Evolutionary conservation across 2,797 vertebrate species (phyloP).

Genomic region (Aselliscus stoliczkanus): DNA sequence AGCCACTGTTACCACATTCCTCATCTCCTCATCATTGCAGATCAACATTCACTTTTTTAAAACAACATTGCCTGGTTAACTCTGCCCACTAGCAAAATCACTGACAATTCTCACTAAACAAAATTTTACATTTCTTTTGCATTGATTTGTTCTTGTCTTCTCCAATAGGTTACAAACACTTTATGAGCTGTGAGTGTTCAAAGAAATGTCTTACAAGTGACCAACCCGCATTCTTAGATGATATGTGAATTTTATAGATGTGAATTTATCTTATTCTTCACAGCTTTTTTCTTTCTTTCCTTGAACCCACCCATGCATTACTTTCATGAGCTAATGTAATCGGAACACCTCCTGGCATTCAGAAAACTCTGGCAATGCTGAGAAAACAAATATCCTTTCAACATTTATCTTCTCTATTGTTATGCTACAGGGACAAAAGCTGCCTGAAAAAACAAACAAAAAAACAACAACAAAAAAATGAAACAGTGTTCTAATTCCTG

Average conservation of each 20-base stretch:
- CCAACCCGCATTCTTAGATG: neutral
- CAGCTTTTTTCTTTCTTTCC: neutral
- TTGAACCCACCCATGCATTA: neutral
- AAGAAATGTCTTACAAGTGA: neutral
- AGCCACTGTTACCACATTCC: neutral
- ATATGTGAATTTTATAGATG: neutral
- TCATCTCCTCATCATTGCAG: neutral
- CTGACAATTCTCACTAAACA: neutral
- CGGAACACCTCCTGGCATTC: neutral
- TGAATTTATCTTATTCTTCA: neutral
- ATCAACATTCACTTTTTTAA: slow-evolving; percentile 4
- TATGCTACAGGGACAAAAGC: neutral
- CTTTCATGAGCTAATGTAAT: neutral
- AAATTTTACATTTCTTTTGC: slow-evolving; percentile 16
- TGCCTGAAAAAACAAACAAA: neutral
- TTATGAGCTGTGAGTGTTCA: neutral
- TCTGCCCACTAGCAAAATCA: neutral
- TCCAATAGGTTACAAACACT: slow-evolving; percentile 10
- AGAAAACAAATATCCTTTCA: neutral
- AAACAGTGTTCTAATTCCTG: neutral
- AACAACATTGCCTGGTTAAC: slow-evolving; percentile 5
- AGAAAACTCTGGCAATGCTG: neutral
- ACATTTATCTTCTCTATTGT: neutral
- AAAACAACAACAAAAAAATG: too few species aligned
- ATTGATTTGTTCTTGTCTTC: neutral